These are phyloP conservation scores for Hypercompe scribonia DNA, from an alignment of 2,888 invertebrate species.

Conservation along the genomic window DNA sequence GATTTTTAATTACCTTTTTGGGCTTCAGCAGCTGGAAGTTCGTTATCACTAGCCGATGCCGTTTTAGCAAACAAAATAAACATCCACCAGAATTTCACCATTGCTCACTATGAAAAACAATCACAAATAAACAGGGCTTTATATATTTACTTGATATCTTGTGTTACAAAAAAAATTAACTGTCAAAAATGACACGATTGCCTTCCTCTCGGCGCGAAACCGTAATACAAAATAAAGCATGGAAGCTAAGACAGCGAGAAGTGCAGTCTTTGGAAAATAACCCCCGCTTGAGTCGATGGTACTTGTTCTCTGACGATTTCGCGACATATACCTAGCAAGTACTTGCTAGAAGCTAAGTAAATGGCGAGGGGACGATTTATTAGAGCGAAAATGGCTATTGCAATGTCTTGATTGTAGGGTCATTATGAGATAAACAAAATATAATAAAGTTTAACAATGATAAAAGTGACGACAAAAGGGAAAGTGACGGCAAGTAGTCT, in stretches of 20 bases:
- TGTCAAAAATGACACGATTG: conserved; percentile 68
- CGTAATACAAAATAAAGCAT: conserved; percentile 76
- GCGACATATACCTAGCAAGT: conserved; percentile 58
- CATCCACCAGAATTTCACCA: conserved; percentile 85
- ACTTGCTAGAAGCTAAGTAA: conserved; percentile 36
- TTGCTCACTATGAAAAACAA: conserved; percentile 71
- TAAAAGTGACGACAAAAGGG: conserved; percentile 20
- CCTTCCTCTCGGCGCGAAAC: conserved; percentile 74
- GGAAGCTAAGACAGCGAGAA: conserved; percentile 73
- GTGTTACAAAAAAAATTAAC: conserved; percentile 50
- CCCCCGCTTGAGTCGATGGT: conserved; percentile 73
- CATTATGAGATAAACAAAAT: conserved; percentile 29
- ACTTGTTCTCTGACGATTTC: conserved; percentile 52
- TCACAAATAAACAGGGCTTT: conserved; percentile 69
- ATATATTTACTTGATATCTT: conserved; percentile 27
- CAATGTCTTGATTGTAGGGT: conserved; percentile 35
- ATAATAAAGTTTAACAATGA: conserved; percentile 15
- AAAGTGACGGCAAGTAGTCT: conserved; percentile 4
- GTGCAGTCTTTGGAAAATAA: conserved; percentile 81
- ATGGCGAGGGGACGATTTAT: conserved; percentile 62
- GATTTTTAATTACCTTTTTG: conserved; percentile 69
- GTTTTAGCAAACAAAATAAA: conserved; percentile 81
- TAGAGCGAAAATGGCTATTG: conserved; percentile 70
- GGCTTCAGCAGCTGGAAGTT: conserved; percentile 67
- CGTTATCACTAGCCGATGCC: conserved; percentile 80